Base-by-base conservation (phyloP, 2,113 vertebrate species). In the Dicerorhinus sumatrensis region DNA sequence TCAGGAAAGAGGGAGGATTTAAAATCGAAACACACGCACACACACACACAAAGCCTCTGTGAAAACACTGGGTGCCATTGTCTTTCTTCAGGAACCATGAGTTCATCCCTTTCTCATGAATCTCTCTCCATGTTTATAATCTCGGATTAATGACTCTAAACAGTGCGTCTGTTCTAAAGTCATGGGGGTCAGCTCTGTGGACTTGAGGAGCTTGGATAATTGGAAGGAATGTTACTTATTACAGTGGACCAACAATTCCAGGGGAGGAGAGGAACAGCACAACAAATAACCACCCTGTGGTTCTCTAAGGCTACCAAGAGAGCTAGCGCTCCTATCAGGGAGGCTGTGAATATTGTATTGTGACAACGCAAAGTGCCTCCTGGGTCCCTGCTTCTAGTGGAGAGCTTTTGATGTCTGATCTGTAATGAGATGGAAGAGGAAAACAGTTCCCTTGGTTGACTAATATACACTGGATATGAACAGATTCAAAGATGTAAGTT, bases 81-180 rank as follows among this genome's bases (percentile, higher is more conserved):
- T 86, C 75, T 94, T 97, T 96, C 0, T 0, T 87, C 77, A 46
- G 23, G 5, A 97, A 82, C 70, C 82, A 73, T 72, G 58, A 98
- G 39, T 98, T 98, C 96, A 98, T 65, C n/a, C 0, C 31, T 98
- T 98, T 98, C 95, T 98, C 98, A 98, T 97, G 42, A 97, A 92
- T 97, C 97, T 97, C 97, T 6, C 7, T 98, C 31, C 21, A 54
- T 96, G 65, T 83, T 98, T 97, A 60, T 96, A 97, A 94, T 96
- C 48, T 98, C 93, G 18, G 91, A 98, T 97, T 98, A 98, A 98
- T 60, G 67, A 81, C 87, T 96, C 65, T 91, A 96, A 98, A 95
- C 60, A 98, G 42, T 6, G 8, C 98, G 69, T 67, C 36, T 96
- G 54, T 23, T 97, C 17, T 96, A 20, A 97, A 91, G 54, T 95